These are phyloP conservation scores for Chrysolina oricalcia DNA, from an alignment of 2,888 invertebrate genomes.

Conservation along the genomic window DNA sequence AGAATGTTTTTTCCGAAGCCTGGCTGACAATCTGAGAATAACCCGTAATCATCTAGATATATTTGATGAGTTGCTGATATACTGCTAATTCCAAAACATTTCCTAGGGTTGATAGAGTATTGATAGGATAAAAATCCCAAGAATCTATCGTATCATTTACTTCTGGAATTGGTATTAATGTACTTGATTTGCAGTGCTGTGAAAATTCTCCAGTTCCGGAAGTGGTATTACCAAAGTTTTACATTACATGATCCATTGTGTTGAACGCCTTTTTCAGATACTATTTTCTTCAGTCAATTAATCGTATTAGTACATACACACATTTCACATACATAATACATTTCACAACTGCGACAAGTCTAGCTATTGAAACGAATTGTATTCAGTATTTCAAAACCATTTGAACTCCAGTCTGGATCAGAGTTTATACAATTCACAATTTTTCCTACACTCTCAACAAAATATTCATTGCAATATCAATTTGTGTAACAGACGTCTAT, in stretches of 20 bases:
- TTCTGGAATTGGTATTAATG: neutral
- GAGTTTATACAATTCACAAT: too few species aligned
- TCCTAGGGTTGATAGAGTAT: neutral
- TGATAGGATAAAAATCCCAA: too few species aligned
- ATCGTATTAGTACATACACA: too few species aligned
- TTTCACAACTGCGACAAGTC: neutral
- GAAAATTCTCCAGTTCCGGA: neutral
- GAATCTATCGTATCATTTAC: neutral
- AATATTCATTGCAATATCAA: too few species aligned
- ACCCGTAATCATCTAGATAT: neutral
- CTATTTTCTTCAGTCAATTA: too few species aligned
- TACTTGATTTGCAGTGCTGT: neutral
- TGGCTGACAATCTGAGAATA: too few species aligned
- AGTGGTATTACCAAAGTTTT: neutral
- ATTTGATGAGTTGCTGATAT: neutral
- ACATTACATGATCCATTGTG: too few species aligned
- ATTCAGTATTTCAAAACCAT: neutral
- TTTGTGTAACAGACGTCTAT: too few species aligned
- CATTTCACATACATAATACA: neutral
- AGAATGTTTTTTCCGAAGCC: too few species aligned
- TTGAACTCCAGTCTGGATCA: neutral
- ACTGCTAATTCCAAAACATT: conserved; percentile 6
- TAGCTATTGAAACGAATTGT: neutral
- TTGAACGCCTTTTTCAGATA: neutral
- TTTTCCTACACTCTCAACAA: too few species aligned